Conservation (phyloP, 2,888 invertebrate genomes). For the Desoria tigrina region DNA sequence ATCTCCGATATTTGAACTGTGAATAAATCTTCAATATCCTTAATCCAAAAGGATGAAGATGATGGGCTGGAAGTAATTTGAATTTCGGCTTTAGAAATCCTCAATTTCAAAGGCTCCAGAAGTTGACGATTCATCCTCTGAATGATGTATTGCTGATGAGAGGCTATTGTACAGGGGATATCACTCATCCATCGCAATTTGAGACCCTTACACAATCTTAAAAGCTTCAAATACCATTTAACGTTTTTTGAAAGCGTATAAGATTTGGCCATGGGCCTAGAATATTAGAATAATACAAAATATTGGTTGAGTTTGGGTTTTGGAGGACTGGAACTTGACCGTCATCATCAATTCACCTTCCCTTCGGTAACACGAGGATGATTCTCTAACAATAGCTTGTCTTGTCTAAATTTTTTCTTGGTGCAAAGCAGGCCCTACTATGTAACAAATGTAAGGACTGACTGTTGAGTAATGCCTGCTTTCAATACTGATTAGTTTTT, state of each 20-base stretch:
- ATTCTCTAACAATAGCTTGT: slow-evolving; percentile 6
- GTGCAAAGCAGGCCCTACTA: slow-evolving; percentile 5
- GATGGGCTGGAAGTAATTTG: slow-evolving; percentile 9
- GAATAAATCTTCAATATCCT: neutral
- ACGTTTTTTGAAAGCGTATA: no score
- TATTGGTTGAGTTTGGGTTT: no score
- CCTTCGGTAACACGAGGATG: slow-evolving; percentile 1
- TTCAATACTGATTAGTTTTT: slow-evolving; percentile 36
- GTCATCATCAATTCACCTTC: slow-evolving; percentile 11
- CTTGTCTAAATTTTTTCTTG: neutral
- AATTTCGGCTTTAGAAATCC: neutral
- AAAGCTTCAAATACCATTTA: no score
- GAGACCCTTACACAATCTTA: slow-evolving; percentile 13
- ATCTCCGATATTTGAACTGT: neutral
- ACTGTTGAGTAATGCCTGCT: slow-evolving; percentile 26
- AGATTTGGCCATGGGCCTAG: no score
- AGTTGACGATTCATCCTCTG: slow-evolving; percentile 38
- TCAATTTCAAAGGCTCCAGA: slow-evolving; percentile 12
- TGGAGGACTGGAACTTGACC: no score
- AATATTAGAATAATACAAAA: no score
- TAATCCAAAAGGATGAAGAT: neutral
- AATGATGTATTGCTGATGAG: slow-evolving; percentile 34
- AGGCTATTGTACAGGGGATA: slow-evolving; percentile 14
- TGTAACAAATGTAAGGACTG: neutral
- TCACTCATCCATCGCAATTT: slow-evolving; percentile 24